Conservation (phyloP, 1,140 invertebrate species). For the Euglossa dilemma region DNA sequence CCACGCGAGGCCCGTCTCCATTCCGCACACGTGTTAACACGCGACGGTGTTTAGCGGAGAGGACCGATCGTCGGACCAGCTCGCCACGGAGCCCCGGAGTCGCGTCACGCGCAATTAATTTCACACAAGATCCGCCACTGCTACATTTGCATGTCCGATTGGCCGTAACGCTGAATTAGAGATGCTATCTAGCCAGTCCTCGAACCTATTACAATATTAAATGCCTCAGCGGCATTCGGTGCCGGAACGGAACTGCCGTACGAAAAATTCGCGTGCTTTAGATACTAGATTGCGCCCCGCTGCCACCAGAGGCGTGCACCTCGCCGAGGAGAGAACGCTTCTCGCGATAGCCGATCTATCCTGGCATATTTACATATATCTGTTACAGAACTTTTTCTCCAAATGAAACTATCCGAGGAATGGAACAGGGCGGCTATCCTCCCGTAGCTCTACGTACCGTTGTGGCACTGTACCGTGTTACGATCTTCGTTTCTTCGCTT, state of each 20-base stretch:
- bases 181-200: constrained; percentile 54
- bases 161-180: constrained; percentile 59
- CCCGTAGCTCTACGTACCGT: too few relatives aligned
- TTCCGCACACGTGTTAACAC: constrained; percentile 44
- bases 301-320: background rate
- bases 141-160: constrained; percentile 72
- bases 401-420: background rate
- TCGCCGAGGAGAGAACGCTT: background rate
- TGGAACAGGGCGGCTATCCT: too few relatives aligned
- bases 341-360: background rate
- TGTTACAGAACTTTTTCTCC: background rate
- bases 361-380: background rate
- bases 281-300: constrained; percentile 50
- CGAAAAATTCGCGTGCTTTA: constrained; percentile 30
- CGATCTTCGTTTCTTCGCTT: background rate
- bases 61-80: constrained; percentile 29
- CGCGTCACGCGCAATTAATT: constrained; percentile 72
- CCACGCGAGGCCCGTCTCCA: constrained; percentile 28
- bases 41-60: background rate
- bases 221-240: constrained; percentile 53
- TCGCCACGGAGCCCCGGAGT: constrained; percentile 29
- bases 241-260: background rate
- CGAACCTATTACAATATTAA: constrained; percentile 60
- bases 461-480: background rate
- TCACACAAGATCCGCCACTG: constrained; percentile 52